Evolutionary conservation across 2,797 vertebrate species (phyloP).

Genomic region (Danio albolineatus): DNA sequence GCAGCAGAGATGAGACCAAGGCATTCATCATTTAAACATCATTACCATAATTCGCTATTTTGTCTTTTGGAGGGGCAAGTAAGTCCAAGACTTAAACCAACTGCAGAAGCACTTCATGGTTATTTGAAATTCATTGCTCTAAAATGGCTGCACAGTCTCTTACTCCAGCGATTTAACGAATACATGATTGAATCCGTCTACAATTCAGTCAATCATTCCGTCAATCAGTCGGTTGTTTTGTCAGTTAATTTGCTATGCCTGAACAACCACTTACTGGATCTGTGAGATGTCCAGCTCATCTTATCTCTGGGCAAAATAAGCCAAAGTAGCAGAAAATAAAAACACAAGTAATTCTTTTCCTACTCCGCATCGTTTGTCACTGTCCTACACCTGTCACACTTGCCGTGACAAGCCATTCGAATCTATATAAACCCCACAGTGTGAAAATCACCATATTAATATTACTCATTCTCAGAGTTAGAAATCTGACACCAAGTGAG

Average conservation of each 20-base stretch:
- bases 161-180: slow-evolving; percentile 20
- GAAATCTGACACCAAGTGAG: neutral
- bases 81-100: slow-evolving; percentile 30
- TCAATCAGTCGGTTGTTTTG: slow-evolving; percentile 33
- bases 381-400: neutral
- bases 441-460: neutral
- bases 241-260: slow-evolving; percentile 28
- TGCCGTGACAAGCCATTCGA: slow-evolving; percentile 7
- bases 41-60: slow-evolving; percentile 76
- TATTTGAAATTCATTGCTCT: slow-evolving; percentile 27
- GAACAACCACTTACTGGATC: slow-evolving; percentile 17
- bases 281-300: neutral
- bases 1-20: slow-evolving; percentile 66
- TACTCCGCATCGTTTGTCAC: slow-evolving; percentile 15
- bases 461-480: neutral
- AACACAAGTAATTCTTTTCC: neutral
- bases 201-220: slow-evolving; percentile 41
- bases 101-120: slow-evolving; percentile 11
- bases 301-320: slow-evolving; percentile 27
- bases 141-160: slow-evolving; percentile 19
- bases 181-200: slow-evolving; percentile 37
- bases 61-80: slow-evolving; percentile 35
- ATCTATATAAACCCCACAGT: slow-evolving; percentile 4
- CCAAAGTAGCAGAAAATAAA: slow-evolving; percentile 12
- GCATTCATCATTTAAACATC: slow-evolving; percentile 76